Evolutionary conservation across 2,797 vertebrate genomes (phyloP), one percentile per base, ranked within the genome.

Genomic region (Spinibarbus caldwelli): DNA sequence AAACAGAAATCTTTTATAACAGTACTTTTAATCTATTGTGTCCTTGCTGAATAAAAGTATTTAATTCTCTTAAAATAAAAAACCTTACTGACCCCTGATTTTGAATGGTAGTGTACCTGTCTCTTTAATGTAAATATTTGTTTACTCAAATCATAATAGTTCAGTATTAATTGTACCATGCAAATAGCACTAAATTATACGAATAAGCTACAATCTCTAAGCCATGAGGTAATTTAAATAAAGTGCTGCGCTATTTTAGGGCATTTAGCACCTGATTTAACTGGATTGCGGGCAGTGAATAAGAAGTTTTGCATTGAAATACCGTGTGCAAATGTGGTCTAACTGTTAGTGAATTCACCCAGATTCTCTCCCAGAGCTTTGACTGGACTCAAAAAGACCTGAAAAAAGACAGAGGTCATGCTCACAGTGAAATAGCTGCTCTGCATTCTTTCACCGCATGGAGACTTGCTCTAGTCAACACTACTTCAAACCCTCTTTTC

Each of bases 401-500:
- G 3, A 45, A 62, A 4, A 34, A 36, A 19, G 21, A 75, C 1
- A 31, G 26, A 43, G 43, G 14, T 49, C 26, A 43, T 2, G 21
- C 43, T 75, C 43, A 66, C 14, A 26, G 57, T 66, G n/a, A 76
- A 76, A 76, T 41, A 21, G 49, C 70, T n/a, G n/a, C n/a, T 36
- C 52, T 23, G 6, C 54, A 83, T 75, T 83, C 52, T 71, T 85
- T 85, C 38, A 71, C 49, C 31, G 72, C 82, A 62, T 70, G 66
- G 38, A 71, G 26, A 84, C 71, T 54, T 71, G 21, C 83, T 34
- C 38, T 5, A 17, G 5, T 21, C 43, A 85, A 36, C 66, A 70
- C n/a, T 38, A 57, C 34, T 34, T 8, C 41, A 79, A 21, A 68
- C 11, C 15, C 23, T 29, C 23, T 54, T 36, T 6, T n/a, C n/a